Conservation (phyloP, 2,113 vertebrate genomes). For the Dipodomys ordii region DNA sequence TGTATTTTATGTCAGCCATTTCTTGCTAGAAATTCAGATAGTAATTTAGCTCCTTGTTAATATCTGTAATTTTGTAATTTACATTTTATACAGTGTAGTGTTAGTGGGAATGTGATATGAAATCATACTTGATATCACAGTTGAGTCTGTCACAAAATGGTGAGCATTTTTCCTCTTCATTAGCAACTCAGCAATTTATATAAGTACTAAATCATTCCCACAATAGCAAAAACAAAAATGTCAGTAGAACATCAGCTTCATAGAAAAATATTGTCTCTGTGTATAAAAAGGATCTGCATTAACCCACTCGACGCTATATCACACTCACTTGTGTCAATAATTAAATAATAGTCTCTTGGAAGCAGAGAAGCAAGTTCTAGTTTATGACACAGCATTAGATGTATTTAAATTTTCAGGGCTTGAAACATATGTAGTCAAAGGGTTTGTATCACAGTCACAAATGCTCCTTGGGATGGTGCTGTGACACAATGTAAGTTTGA, state of each 20-base stretch:
- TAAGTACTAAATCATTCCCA: constrained; percentile 1
- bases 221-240: constrained; percentile 16
- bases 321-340: background rate
- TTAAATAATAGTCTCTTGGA: background rate
- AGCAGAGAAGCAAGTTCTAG: background rate
- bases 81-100: constrained; percentile 2
- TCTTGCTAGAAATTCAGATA: constrained; percentile 46
- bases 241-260: background rate
- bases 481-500: background rate
- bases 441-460: background rate
- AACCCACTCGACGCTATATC: background rate
- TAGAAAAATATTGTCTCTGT: background rate
- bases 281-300: background rate
- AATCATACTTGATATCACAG: constrained; percentile 51
- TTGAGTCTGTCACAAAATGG: constrained; percentile 63
- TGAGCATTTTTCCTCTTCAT: constrained; percentile 32
- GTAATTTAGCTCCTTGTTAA: constrained; percentile 57
- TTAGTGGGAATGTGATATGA: constrained; percentile 35
- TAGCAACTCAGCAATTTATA: constrained; percentile 11
- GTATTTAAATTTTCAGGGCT: constrained; percentile 9
- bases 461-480: background rate
- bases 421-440: constrained; percentile 4
- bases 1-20: constrained; percentile 67
- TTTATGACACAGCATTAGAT: background rate
- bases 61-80: constrained; percentile 43